Conservation (phyloP, 1,140 invertebrate species). For the Tetramorium simillimum region DNA sequence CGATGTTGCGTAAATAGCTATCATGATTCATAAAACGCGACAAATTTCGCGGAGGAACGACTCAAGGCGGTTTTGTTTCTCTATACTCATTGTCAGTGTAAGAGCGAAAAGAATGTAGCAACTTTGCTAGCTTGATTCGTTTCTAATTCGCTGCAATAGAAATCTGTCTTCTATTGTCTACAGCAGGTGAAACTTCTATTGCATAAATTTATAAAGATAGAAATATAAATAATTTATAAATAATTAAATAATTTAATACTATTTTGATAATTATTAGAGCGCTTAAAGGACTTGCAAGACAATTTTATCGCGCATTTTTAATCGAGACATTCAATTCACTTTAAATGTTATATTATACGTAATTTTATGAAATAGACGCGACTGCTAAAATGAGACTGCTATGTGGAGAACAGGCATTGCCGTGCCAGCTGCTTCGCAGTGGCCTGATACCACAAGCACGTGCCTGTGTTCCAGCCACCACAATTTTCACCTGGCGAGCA, state of each 20-base stretch:
- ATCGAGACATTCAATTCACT: neutral
- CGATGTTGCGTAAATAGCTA: neutral
- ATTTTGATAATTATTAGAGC: neutral
- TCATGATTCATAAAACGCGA: neutral
- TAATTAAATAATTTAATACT: too few species aligned
- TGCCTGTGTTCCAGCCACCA: neutral
- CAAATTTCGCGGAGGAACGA: neutral
- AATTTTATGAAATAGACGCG: neutral
- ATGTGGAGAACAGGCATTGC: neutral
- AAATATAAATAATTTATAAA: neutral
- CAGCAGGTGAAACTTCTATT: neutral
- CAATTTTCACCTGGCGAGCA: conserved; percentile 42
- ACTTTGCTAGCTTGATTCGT: neutral
- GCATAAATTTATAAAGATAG: neutral
- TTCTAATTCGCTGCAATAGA: conserved; percentile 6
- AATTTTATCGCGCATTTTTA: neutral
- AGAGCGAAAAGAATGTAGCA: neutral
- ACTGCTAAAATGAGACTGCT: neutral
- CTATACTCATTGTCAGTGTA: neutral
- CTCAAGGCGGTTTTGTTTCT: neutral
- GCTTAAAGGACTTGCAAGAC: neutral
- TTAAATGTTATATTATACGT: neutral
- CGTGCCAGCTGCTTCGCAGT: conserved; percentile 22
- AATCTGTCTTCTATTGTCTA: neutral
- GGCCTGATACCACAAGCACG: neutral